These are phyloP conservation scores for Sebastes trivittatus DNA, from an alignment of 2,797 vertebrate species.

Conservation along the genomic window DNA sequence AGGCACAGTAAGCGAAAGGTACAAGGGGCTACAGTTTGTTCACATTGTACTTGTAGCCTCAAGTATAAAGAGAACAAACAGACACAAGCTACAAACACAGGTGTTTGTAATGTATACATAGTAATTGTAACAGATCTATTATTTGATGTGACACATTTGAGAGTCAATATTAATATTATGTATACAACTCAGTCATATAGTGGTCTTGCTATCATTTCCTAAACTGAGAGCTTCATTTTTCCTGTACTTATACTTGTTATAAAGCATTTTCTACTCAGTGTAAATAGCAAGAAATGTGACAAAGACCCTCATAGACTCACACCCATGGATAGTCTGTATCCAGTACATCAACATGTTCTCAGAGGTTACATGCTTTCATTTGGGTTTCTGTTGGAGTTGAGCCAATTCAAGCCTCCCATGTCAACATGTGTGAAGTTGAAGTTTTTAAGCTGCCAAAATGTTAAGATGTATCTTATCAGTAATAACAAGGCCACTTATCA, in stretches of 20 bases:
- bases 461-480: slow-evolving; percentile 8
- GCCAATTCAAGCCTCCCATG: not conserved
- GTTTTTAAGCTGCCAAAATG: slow-evolving; percentile 13
- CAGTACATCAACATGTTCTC: not conserved
- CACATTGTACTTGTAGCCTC: not conserved
- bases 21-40: too few species aligned
- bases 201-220: not conserved
- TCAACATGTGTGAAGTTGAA: not conserved
- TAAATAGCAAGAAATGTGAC: not conserved
- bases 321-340: not conserved
- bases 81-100: not conserved
- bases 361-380: not conserved
- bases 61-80: not conserved
- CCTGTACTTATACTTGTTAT: too few species aligned
- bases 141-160: not conserved
- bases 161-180: not conserved
- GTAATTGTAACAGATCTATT: not conserved
- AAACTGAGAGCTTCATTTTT: not conserved
- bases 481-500: slow-evolving; percentile 2
- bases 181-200: not conserved
- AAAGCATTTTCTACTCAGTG: not conserved
- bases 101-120: not conserved
- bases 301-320: not conserved
- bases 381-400: slow-evolving; percentile 5
- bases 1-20: not conserved